Percentiles rank a stretch among this genome's conserved stretches.
phyloP scores from a whole-genome alignment of 2,113 vertebrate genomes.

The Salminus brasiliensis region DNA sequence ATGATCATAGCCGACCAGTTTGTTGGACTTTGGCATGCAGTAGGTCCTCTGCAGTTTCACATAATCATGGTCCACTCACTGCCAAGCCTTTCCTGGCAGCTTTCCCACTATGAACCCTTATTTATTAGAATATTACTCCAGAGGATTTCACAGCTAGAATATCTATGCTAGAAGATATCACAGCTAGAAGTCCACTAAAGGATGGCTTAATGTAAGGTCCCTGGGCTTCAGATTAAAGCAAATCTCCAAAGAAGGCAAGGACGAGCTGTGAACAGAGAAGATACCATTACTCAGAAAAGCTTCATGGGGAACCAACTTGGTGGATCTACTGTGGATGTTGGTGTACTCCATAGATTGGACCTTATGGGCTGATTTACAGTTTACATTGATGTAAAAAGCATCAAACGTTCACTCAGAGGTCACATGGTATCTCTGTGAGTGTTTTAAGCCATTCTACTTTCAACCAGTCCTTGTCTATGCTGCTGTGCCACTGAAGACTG shows the following conservation, averaged over 20 bases:
- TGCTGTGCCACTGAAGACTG: neutral
- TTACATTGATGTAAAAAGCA: neutral
- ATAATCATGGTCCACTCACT: neutral
- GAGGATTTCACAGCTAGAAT: neutral
- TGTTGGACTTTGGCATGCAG: neutral
- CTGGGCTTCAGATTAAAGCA: constrained; percentile 25
- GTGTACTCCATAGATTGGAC: neutral
- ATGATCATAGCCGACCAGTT: neutral
- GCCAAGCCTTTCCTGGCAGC: neutral
- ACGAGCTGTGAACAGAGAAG: neutral
- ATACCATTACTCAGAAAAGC: neutral
- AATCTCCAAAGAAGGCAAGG: neutral
- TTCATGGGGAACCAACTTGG: neutral
- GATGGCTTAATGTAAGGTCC: constrained; percentile 24
- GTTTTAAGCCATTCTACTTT: neutral
- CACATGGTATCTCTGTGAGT: neutral
- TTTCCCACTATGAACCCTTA: neutral
- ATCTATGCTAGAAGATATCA: neutral
- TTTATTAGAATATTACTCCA: neutral
- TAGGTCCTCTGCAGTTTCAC: neutral
- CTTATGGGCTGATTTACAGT: constrained; percentile 2
- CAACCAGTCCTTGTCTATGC: neutral
- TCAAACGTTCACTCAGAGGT: neutral
- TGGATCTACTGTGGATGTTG: neutral
- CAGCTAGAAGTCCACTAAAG: neutral